These are phyloP conservation scores for Myodes glareolus DNA, from an alignment of 2,113 vertebrate species.

Conservation along the genomic window DNA sequence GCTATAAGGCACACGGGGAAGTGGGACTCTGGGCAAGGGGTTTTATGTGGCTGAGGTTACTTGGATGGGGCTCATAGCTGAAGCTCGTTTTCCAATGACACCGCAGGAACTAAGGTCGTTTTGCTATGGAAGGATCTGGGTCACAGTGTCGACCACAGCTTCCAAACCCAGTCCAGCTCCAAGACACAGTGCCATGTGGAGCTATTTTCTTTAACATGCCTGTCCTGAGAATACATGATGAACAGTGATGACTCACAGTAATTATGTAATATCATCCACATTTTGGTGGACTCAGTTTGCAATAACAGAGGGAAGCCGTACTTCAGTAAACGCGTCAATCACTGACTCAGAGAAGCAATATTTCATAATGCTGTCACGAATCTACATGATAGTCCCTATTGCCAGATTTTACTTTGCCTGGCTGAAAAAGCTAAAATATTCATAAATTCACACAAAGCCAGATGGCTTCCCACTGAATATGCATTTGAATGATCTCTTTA, in stretches of 20 bases:
- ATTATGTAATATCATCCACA: neutral
- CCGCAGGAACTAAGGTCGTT: neutral
- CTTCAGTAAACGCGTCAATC: slow-evolving; percentile 68
- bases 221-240: slow-evolving; percentile 29
- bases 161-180: neutral
- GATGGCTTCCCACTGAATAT: slow-evolving; percentile 77
- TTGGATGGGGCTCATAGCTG: neutral
- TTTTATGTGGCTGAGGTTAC: neutral
- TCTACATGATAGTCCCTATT: slow-evolving; percentile 71
- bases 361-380: slow-evolving; percentile 66
- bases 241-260: slow-evolving; percentile 31
- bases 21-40: neutral
- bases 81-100: neutral
- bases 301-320: slow-evolving; percentile 41
- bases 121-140: neutral
- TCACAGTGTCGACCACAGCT: neutral
- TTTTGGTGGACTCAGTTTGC: slow-evolving; percentile 29
- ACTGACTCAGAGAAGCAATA: slow-evolving; percentile 47
- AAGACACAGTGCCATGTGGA: neutral
- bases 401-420: slow-evolving; percentile 74
- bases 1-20: neutral
- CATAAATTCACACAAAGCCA: slow-evolving; percentile 78
- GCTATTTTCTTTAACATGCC: slow-evolving; percentile 24
- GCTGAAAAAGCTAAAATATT: slow-evolving; percentile 77
- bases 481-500: slow-evolving; percentile 74